Conservation (phyloP, 2,113 vertebrate genomes). For the Perognathus longimembris region DNA sequence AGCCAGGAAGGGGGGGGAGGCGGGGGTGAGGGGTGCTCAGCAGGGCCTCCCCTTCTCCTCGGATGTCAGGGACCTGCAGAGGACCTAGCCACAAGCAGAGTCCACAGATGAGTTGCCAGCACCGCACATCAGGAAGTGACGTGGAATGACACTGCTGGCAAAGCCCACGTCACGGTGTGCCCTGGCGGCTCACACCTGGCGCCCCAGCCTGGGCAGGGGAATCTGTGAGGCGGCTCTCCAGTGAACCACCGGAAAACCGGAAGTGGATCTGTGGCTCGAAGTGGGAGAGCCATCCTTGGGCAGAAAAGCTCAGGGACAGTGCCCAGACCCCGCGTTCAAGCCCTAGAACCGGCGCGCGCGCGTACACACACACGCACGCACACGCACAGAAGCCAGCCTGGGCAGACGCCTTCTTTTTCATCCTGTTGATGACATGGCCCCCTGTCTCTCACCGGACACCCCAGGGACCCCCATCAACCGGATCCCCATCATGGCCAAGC, state of each 20-base stretch:
- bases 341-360: too few species aligned
- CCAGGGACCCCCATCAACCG: slow-evolving; percentile 97
- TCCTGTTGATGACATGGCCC: neutral
- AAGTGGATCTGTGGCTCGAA: too few species aligned
- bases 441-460: slow-evolving; percentile 26
- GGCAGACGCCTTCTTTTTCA: neutral
- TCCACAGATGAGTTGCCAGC: neutral
- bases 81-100: neutral
- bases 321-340: too few species aligned
- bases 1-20: too few species aligned
- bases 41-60: neutral
- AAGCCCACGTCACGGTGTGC: neutral
- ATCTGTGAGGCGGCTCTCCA: too few species aligned
- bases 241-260: too few species aligned
- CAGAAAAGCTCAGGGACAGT: too few species aligned
- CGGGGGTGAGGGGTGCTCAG: neutral
- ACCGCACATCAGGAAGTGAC: neutral
- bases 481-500: slow-evolving; percentile 99
- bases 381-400: too few species aligned
- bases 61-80: neutral
- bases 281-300: too few species aligned
- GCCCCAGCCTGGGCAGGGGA: too few species aligned
- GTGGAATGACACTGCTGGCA: neutral
- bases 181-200: too few species aligned
- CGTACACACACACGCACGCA: too few species aligned